Evolutionary conservation across 2,113 vertebrate genomes (phyloP), one percentile per base, ranked within the genome.

Genomic region (Eira barbara): DNA sequence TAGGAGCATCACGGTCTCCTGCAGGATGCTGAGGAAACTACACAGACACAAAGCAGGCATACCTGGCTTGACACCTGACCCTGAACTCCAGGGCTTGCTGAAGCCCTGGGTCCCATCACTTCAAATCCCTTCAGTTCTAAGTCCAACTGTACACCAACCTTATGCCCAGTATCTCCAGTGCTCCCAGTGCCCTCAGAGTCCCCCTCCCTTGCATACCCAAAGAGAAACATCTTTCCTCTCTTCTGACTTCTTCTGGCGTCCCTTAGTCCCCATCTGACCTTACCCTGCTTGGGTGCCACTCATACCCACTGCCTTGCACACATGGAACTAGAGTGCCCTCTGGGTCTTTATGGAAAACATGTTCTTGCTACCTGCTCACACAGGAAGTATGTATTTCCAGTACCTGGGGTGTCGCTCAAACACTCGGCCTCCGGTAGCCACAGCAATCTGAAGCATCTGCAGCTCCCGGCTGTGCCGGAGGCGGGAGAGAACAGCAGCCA

Each of bases 381-480:
- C 6, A 36, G n/a, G 71, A 20, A 18, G 2, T 9, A 4, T 18
- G 8, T 61, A 59, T 59, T n/a, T 67, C 34, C 29, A 71, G 89
- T 98, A 99, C 99, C 98, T 99, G 79, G 99, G 98, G 76, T 99
- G 98, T 71, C 95, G 98, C 29, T 94, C 93, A 47, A 97, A 98
- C 49, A 99, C 98, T 23, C 47, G 98, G 88, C 99, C 99, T 0
- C 99, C 99, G 29, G 99, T 98, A 6, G 99, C 99, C 6, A 99
- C 99, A 0, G 97, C 98, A 45, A 99, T 98, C 25, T 82, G 79
- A 27, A 99, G 98, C 0, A 14, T 55, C 25, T 71, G 85, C 97
- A 98, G 80, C 5, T 98, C 82, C 4, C 98, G 98, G 98, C 98
- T 99, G 52, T 7, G 89, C 73, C 99, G 98, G 85, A 99, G 99